Evolutionary conservation across 1,140 invertebrate species (phyloP).

Genomic region (Procambarus clarkii): DNA sequence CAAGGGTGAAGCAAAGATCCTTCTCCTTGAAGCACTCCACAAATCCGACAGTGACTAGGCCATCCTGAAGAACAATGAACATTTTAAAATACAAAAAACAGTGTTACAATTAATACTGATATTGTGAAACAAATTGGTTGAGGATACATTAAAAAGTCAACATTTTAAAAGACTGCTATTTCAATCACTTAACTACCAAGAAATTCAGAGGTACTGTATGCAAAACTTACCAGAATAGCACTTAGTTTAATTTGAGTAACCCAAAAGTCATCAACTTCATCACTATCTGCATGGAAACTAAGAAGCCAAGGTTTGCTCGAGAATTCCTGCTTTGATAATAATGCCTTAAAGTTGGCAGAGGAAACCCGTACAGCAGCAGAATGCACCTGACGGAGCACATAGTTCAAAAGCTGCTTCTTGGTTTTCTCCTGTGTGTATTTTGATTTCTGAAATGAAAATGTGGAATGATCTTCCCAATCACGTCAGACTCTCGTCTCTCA

Average conservation of each 20-base stretch:
- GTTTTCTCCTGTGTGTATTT: constrained; percentile 74
- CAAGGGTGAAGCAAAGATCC: constrained; percentile 17
- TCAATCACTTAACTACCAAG: no score
- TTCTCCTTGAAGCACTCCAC: constrained; percentile 31
- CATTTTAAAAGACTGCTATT: no score
- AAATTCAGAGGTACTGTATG: not conserved
- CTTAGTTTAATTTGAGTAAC: constrained; percentile 80
- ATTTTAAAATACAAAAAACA: not conserved
- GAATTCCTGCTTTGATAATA: constrained; percentile 24
- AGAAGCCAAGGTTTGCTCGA: constrained; percentile 76
- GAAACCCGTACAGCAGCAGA: constrained; percentile 74
- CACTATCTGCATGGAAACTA: constrained; percentile 77
- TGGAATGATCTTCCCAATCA: no score
- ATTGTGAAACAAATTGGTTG: no score
- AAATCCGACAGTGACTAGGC: constrained; percentile 31
- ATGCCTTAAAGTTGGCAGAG: constrained; percentile 73
- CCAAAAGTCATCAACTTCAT: constrained; percentile 78
- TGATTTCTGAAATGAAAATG: constrained; percentile 4
- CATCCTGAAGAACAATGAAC: constrained; percentile 25
- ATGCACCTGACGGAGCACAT: constrained; percentile 75
- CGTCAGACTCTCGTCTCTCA: no score
- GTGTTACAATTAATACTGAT: no score
- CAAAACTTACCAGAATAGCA: constrained; percentile 80
- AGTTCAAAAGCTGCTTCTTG: constrained; percentile 75
- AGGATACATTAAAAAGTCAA: no score